phyloP scores from a whole-genome alignment of 53 echinoderm and acorn worm species.

The Arbacia lixula region DNA sequence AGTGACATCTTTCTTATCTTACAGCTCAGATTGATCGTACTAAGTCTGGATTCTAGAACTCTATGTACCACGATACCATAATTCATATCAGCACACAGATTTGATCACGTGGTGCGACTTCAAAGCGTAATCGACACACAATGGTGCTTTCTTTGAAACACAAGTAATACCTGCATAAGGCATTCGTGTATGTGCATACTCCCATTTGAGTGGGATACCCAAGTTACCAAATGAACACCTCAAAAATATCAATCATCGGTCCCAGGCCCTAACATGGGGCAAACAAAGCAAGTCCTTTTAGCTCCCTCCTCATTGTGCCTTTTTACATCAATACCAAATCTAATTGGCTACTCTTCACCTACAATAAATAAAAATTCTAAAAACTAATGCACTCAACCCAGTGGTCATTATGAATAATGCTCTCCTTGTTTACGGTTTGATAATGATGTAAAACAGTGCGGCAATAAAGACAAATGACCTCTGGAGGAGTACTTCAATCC shows the following conservation, averaged over 20 bases:
- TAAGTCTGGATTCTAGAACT: conserved; percentile 16
- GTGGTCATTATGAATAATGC: too few relatives aligned
- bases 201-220: too few relatives aligned
- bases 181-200: background rate
- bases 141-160: background rate
- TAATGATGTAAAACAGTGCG: conserved; percentile 31
- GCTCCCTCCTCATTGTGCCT: too few relatives aligned
- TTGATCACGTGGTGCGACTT: conserved; percentile 38
- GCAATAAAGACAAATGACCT: background rate
- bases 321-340: too few relatives aligned
- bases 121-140: background rate
- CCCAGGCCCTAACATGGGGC: too few relatives aligned
- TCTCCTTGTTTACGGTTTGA: background rate
- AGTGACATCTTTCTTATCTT: conserved; percentile 34
- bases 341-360: conserved; percentile 6
- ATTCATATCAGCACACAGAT: background rate
- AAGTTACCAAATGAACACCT: too few relatives aligned
- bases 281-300: too few relatives aligned
- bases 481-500: background rate
- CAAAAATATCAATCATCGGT: too few relatives aligned
- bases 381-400: conserved; percentile 28
- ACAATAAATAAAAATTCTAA: conserved; percentile 24
- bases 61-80: conserved; percentile 13
- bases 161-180: too few relatives aligned
- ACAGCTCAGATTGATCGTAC: background rate